These are phyloP conservation scores for Keiferia lycopersicella DNA, from an alignment of 2,888 invertebrate genomes.

Conservation along the genomic window DNA sequence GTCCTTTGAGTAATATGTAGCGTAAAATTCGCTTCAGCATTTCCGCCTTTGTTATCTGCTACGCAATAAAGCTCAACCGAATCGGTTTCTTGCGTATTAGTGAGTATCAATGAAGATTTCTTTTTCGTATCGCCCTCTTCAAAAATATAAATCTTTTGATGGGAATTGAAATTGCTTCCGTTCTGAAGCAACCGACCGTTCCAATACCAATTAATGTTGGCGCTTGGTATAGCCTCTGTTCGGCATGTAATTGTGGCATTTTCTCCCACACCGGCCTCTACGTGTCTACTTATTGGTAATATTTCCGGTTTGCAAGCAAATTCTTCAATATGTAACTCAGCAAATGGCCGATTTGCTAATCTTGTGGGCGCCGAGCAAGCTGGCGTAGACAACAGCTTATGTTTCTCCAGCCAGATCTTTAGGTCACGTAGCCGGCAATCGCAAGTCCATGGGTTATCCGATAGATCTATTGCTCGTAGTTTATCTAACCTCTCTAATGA, in stretches of 20 bases:
- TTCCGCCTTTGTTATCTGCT: conserved; percentile 94
- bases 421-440: conserved; percentile 91
- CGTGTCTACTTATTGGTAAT: conserved; percentile 86
- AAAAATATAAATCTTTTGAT: conserved; percentile 87
- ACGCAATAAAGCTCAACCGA: conserved; percentile 93
- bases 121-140: conserved; percentile 90
- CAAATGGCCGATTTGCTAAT: conserved; percentile 86
- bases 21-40: conserved; percentile 94
- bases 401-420: conserved; percentile 90
- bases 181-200: conserved; percentile 89
- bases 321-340: conserved; percentile 89
- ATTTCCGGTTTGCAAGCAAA: conserved; percentile 93
- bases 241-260: conserved; percentile 92
- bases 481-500: conserved; percentile 88
- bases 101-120: conserved; percentile 87
- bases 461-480: conserved; percentile 90
- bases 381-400: conserved; percentile 90
- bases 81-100: conserved; percentile 91
- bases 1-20: conserved; percentile 89
- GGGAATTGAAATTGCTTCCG: conserved; percentile 88
- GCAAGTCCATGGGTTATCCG: conserved; percentile 94
- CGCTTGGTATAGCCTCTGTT: conserved; percentile 90
- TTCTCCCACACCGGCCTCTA: conserved; percentile 90
- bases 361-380: conserved; percentile 87
- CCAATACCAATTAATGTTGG: conserved; percentile 93